phyloP scores from a whole-genome alignment of 2,113 vertebrate species.

The Struthio camelus region DNA sequence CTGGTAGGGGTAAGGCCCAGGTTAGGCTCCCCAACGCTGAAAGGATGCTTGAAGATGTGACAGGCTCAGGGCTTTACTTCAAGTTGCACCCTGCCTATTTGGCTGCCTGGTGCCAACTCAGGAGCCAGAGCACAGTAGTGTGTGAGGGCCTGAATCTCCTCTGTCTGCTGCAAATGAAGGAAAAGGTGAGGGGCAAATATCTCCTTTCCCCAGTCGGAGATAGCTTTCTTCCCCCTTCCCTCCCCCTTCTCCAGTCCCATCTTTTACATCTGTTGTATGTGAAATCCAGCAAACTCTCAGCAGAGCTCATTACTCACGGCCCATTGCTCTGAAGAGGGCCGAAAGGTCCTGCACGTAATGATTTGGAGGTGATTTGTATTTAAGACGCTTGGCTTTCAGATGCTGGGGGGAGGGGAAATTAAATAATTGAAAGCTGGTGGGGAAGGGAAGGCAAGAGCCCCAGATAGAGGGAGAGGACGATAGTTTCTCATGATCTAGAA shows the following conservation, averaged over 20 bases:
- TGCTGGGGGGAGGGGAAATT: slow-evolving; percentile 36
- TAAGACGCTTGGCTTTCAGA: slow-evolving; percentile 52
- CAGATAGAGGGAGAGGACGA: background rate
- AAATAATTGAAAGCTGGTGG: slow-evolving; percentile 55
- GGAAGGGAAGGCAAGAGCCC: background rate
- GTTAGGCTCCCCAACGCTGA: background rate
- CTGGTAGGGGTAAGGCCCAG: background rate
- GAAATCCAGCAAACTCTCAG: slow-evolving; percentile 69
- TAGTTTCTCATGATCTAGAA: background rate
- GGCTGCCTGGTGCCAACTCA: background rate
- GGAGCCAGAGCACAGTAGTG: background rate
- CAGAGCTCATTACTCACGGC: slow-evolving; percentile 74
- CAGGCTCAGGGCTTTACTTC: background rate
- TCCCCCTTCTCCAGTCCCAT: background rate
- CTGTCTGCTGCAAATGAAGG: background rate
- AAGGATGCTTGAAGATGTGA: background rate
- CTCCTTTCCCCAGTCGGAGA: background rate
- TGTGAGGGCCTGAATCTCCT: background rate
- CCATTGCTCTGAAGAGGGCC: slow-evolving; percentile 51
- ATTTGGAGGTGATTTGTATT: slow-evolving; percentile 75
- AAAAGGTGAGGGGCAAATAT: background rate
- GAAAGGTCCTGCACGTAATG: slow-evolving; percentile 67
- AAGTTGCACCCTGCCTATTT: background rate
- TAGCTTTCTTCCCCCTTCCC: background rate
- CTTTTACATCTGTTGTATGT: slow-evolving; percentile 16